Conservation (phyloP, 2,113 vertebrate genomes). For the Eublepharis macularius region DNA sequence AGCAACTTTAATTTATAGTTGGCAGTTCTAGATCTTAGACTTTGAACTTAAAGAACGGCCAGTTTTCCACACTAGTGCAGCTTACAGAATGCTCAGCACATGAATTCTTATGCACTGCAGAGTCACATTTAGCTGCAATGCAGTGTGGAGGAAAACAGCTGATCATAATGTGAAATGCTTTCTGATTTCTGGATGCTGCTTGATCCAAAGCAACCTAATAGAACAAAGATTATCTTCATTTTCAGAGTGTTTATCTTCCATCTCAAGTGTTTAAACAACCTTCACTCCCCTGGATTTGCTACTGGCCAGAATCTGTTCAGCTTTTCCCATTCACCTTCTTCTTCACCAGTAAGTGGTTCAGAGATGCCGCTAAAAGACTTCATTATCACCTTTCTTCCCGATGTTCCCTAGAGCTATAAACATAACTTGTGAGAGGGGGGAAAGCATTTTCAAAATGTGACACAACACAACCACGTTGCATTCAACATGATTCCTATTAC, state of each 20-base stretch:
- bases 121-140: constrained; percentile 17
- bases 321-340: background rate
- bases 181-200: background rate
- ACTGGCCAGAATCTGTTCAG: constrained; percentile 4
- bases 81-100: background rate
- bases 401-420: constrained; percentile 18
- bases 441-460: constrained; percentile 1
- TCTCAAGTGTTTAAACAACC: constrained; percentile 19
- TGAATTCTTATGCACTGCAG: background rate
- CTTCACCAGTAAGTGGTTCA: background rate
- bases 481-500: constrained; percentile 5
- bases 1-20: background rate
- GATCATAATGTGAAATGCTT: background rate
- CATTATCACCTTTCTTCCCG: constrained; percentile 9
- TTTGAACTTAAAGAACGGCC: background rate
- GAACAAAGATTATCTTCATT: constrained; percentile 7
- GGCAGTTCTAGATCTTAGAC: background rate
- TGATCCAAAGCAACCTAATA: constrained; percentile 13
- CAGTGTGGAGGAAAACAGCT: background rate
- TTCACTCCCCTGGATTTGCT: background rate
- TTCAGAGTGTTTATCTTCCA: constrained; percentile 16
- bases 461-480: background rate
- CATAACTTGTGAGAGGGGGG: background rate
- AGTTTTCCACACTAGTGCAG: background rate
- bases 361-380: constrained; percentile 24